phyloP scores from a whole-genome alignment of 2,797 vertebrate species.

The Hephaestus fuliginosus region DNA sequence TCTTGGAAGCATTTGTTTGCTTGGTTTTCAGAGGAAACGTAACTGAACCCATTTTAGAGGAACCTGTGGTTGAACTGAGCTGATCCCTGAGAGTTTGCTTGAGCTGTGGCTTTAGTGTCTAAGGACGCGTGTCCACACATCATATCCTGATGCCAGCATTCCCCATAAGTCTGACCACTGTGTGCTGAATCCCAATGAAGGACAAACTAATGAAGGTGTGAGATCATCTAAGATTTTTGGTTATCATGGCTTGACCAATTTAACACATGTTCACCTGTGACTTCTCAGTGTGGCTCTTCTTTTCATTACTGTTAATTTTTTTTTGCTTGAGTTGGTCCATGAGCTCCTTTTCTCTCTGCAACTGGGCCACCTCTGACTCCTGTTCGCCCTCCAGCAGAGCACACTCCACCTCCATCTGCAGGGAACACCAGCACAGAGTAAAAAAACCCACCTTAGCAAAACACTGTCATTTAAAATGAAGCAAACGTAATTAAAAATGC shows the following conservation, averaged over 20 bases:
- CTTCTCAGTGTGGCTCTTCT: constrained; percentile 86
- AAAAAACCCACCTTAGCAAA: background rate
- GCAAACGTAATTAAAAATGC: background rate
- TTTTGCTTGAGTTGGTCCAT: constrained; percentile 93
- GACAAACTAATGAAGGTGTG: background rate
- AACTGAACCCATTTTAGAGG: constrained; percentile 10
- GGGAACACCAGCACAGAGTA: constrained; percentile 9
- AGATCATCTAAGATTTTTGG: background rate
- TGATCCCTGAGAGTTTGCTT: constrained; percentile 11
- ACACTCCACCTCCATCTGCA: constrained; percentile 96
- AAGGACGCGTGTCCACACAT: background rate
- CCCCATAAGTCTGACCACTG: background rate
- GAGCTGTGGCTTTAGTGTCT: constrained; percentile 8
- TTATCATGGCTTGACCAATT: background rate
- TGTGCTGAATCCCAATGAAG: background rate
- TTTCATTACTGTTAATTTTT: constrained; percentile 87
- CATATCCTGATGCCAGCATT: background rate
- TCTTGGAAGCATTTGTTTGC: constrained; percentile 30
- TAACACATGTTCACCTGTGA: constrained; percentile 85
- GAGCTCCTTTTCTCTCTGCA: constrained; percentile 93
- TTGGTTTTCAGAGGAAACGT: constrained; percentile 39
- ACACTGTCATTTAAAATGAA: background rate
- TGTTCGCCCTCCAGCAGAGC: constrained; percentile 95
- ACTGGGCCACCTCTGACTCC: constrained; percentile 91
- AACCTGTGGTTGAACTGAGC: constrained; percentile 30